A percentile compares a stretch with the other conserved stretches of the same genome.
These are phyloP conservation scores for Tetragonula carbonaria DNA, from an alignment of 2,888 invertebrate genomes.

Conservation along the genomic window DNA sequence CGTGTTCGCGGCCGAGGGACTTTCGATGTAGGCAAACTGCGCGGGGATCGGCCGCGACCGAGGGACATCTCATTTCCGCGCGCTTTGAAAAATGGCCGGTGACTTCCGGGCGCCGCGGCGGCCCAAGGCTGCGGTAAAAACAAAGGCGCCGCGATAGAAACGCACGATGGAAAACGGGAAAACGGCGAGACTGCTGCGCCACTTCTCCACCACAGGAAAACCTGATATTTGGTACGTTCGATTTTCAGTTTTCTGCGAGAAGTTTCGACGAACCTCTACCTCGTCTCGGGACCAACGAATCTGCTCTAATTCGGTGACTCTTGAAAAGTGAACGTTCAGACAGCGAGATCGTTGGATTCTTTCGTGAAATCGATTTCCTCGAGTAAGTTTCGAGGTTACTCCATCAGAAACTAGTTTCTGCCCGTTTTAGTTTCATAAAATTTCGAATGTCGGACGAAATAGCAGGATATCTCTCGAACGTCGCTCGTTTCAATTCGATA, in stretches of 20 bases:
- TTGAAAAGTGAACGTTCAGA: neutral
- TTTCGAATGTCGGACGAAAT: too few species aligned
- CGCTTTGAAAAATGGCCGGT: slow-evolving; percentile 68
- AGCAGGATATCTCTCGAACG: too few species aligned
- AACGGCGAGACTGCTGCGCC: slow-evolving; percentile 13
- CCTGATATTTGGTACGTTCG: neutral
- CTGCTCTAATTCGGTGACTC: neutral
- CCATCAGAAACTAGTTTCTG: too few species aligned
- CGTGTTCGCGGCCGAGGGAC: neutral
- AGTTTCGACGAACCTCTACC: neutral
- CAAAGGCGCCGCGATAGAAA: slow-evolving; percentile 1
- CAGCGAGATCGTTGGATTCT: too few species aligned
- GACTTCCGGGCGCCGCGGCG: slow-evolving; percentile 51
- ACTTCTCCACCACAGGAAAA: slow-evolving; percentile 12
- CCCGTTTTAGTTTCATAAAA: too few species aligned
- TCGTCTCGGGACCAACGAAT: neutral
- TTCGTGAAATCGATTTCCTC: too few species aligned
- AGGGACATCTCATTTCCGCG: slow-evolving; percentile 69
- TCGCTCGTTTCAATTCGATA: too few species aligned
- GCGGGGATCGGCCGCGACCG: slow-evolving; percentile 26
- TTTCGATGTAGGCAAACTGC: slow-evolving; percentile 28
- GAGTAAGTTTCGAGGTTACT: too few species aligned
- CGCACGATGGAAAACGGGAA: slow-evolving; percentile 8
- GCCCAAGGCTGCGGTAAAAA: slow-evolving; percentile 26
- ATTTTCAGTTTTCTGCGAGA: slow-evolving; percentile 1